Evolutionary conservation across 2,113 vertebrate species (phyloP), one percentile per base, ranked within the genome.

Genomic region (Phocoena sinus): DNA sequence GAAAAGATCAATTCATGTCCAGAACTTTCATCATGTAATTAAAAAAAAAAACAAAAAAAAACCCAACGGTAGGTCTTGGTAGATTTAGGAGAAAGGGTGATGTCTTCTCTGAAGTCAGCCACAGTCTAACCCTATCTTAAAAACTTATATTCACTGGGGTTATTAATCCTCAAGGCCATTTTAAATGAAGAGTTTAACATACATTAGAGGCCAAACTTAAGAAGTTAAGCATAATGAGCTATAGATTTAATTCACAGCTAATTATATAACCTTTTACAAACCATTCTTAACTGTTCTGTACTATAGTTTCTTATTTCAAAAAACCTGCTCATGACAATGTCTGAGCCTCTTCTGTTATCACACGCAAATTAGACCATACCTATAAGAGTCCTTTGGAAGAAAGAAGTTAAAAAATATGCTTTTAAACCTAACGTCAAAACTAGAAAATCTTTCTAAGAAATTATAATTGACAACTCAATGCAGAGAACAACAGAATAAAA

Each of bases 131-230:
- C 31, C 50, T n/a, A 82, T 82, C 62, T 63, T 90, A 86, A 96
- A 88, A 96, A 77, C 31, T 85, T 82, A 82, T 50, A 93, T 70
- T 96, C 81, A 56, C 28, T 86, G 79, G 28, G 36, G 62, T 97
- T 93, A 96, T 86, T 82, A 90, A 97, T 82, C 85, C 60, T 95
- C 80, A 91, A 88, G 76, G 68, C 36, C 36, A 95, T 93, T 93
- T 97, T 70, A 97, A 89, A 90, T 90, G 86, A 93, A 62, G 53
- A 93, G 81, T 95, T 86, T 95, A 95, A 95, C 63, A 90, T 58
- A 93, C 8, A 90, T 86, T 87, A 79, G 74, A 87, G 67, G 67
- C 80, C 85, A 89, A 90, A 97, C 82, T 93, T 89, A 96, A 92
- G 56, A 92, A 44, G 76, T 86, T 82, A 93, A 91, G 60, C 36